Percentiles rank a stretch among this genome's conserved stretches.
Conservation (phyloP, 2,888 invertebrate genomes). For the Ceratothoa steindachneri region DNA sequence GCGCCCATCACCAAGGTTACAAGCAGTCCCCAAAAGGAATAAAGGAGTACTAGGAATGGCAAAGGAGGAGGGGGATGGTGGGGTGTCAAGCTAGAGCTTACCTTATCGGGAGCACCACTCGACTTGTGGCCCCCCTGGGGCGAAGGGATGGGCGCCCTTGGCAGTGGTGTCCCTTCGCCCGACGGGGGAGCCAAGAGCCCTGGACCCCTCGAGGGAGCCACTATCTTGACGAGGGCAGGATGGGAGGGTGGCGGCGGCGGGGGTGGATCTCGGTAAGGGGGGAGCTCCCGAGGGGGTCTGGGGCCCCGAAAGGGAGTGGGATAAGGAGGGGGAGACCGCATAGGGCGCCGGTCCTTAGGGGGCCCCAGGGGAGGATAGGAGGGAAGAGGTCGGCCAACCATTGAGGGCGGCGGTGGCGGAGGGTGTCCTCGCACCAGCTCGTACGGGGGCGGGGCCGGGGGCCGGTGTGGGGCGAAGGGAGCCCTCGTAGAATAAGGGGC, state of each 20-base stretch:
- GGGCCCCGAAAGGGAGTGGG: slow-evolving; percentile 4
- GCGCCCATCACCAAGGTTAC: too few species aligned
- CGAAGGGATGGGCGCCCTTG: too few species aligned
- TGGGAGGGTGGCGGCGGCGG: slow-evolving; percentile 26
- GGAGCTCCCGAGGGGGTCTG: slow-evolving; percentile 28
- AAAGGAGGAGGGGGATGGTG: too few species aligned
- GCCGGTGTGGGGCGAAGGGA: slow-evolving; percentile 18
- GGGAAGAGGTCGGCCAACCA: background rate
- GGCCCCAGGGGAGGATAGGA: background rate
- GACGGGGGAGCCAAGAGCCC: too few species aligned
- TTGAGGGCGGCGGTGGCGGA: slow-evolving; percentile 40
- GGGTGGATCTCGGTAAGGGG: slow-evolving; percentile 44
- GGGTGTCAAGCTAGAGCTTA: too few species aligned
- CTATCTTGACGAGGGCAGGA: slow-evolving; percentile 23
- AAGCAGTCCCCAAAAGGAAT: too few species aligned
- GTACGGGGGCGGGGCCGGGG: slow-evolving; percentile 44
- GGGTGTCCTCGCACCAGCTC: slow-evolving; percentile 45
- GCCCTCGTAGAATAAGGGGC: slow-evolving; percentile 4
- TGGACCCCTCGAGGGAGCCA: slow-evolving; percentile 13
- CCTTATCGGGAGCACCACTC: too few species aligned
- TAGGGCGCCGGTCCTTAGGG: background rate
- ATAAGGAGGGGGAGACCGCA: background rate
- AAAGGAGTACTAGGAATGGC: too few species aligned
- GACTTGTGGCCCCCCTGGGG: too few species aligned
- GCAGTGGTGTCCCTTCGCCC: too few species aligned